Conservation (phyloP, 2,797 vertebrate genomes). For the Sebastes steindachneri region DNA sequence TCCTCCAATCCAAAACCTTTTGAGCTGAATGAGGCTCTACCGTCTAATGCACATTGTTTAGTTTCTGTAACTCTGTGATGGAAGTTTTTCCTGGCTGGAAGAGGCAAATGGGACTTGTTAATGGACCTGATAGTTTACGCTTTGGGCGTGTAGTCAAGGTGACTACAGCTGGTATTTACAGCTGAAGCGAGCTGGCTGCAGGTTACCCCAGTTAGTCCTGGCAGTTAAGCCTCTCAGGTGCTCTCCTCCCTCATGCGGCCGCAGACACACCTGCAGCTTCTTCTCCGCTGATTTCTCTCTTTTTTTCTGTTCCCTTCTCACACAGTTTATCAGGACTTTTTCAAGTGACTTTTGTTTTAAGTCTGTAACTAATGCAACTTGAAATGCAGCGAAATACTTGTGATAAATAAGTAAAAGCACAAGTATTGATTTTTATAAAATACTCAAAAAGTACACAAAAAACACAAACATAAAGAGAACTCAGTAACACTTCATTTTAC, state of each 20-base stretch:
- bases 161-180: background rate
- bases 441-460: no score
- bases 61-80: background rate
- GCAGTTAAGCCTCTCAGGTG: background rate
- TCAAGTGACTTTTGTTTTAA: no score
- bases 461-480: no score
- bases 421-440: no score
- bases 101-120: background rate
- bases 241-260: accelerated
- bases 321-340: no score
- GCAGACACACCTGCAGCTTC: no score
- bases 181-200: background rate
- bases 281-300: no score
- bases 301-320: no score
- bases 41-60: background rate
- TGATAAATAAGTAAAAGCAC: no score
- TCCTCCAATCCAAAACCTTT: background rate
- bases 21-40: background rate
- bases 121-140: background rate
- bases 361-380: no score
- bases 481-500: no score
- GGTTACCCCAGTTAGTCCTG: background rate
- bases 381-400: no score
- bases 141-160: background rate
- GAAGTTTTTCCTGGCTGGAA: conserved; percentile 10